These are phyloP conservation scores for Aix galericulata DNA, from an alignment of 2,113 vertebrate species.

Conservation along the genomic window DNA sequence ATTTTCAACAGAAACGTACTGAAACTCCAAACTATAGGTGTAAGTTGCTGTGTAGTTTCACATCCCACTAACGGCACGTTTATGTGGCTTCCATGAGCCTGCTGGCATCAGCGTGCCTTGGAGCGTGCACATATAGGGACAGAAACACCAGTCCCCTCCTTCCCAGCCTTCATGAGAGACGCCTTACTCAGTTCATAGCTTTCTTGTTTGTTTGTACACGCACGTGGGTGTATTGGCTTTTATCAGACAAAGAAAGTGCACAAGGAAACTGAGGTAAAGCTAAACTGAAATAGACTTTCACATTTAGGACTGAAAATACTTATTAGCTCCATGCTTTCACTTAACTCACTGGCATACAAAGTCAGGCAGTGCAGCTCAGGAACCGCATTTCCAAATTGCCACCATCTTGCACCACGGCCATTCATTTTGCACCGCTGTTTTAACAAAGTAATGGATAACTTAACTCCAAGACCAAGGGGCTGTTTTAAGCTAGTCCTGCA, in stretches of 20 bases:
- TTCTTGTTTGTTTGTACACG: background rate
- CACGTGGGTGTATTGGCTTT: background rate
- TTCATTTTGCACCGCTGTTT: background rate
- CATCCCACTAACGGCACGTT: background rate
- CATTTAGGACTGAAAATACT: background rate
- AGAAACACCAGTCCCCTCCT: background rate
- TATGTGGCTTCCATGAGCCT: background rate
- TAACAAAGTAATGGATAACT: background rate
- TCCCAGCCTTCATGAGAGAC: background rate
- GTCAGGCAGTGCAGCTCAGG: background rate
- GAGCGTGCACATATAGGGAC: background rate
- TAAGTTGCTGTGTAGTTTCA: background rate
- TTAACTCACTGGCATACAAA: background rate
- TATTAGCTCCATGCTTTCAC: background rate
- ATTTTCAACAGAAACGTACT: background rate
- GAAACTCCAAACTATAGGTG: background rate
- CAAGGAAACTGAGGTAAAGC: background rate
- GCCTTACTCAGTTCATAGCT: background rate
- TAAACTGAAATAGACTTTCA: slow-evolving; percentile 19
- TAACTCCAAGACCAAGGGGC: background rate
- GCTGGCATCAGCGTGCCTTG: background rate
- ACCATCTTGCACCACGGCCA: background rate
- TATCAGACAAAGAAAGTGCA: background rate
- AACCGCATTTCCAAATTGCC: background rate
- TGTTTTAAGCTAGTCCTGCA: background rate